Percentiles rank a stretch among this genome's conserved stretches.
phyloP scores from a whole-genome alignment of 2,888 invertebrate species.

The Drosophila nigricruria region DNA sequence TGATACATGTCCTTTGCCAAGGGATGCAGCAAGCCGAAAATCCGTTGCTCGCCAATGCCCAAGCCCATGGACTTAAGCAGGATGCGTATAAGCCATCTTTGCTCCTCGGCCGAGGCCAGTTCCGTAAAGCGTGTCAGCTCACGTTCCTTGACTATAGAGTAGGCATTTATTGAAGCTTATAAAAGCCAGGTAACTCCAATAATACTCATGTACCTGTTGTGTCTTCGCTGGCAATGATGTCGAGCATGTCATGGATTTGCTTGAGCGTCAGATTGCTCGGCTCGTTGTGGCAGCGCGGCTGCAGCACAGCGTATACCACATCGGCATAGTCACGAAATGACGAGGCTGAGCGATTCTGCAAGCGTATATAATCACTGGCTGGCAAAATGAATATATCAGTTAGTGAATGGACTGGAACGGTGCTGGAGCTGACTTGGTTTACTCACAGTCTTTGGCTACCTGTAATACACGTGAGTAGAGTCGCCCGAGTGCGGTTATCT shows the following conservation, averaged over 20 bases:
- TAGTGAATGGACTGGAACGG: not conserved
- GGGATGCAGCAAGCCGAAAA: constrained; percentile 91
- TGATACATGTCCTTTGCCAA: constrained; percentile 92
- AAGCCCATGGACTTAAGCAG: constrained; percentile 94
- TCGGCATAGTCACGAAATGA: constrained; percentile 91
- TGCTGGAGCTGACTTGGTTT: too few species aligned
- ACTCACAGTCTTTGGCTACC: constrained; percentile 88
- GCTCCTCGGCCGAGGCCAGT: constrained; percentile 90
- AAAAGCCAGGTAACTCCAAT: not conserved
- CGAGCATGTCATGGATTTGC: constrained; percentile 91
- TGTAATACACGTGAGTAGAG: constrained; percentile 91
- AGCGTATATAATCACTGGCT: constrained; percentile 85
- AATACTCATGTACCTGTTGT: constrained; percentile 85
- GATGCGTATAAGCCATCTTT: constrained; percentile 96
- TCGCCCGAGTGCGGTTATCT: constrained; percentile 90
- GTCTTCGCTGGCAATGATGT: constrained; percentile 90
- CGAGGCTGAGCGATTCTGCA: constrained; percentile 69
- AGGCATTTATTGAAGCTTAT: too few species aligned
- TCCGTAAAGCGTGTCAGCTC: constrained; percentile 89
- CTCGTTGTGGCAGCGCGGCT: constrained; percentile 86
- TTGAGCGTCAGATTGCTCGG: constrained; percentile 87
- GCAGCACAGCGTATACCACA: constrained; percentile 90
- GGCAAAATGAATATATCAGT: not conserved
- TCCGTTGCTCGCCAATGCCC: constrained; percentile 89
- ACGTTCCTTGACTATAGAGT: constrained; percentile 86